Evolutionary conservation across 53 echinoderm and acorn worm species (phyloP).

Genomic region (Patiria pectinifera): DNA sequence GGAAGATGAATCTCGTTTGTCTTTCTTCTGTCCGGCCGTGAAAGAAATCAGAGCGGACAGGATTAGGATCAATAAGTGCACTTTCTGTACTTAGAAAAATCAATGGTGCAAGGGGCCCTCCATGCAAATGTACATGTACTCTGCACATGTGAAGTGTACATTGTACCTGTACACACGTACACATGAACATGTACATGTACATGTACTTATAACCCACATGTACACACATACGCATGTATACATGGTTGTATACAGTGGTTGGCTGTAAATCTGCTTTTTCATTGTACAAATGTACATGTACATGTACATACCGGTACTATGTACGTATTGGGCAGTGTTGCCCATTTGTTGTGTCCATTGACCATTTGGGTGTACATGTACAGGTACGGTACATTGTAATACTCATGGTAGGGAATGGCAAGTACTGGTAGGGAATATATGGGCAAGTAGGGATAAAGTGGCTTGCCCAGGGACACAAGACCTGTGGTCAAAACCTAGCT

Average conservation of each 20-base stretch:
- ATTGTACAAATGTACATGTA: neutral
- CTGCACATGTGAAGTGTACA: neutral
- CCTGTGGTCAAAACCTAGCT: too few species aligned
- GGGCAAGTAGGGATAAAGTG: too few species aligned
- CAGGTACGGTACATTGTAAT: too few species aligned
- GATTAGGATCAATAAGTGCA: conserved; percentile 11
- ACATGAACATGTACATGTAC: neutral
- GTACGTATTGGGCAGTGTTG: neutral
- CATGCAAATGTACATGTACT: neutral
- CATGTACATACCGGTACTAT: neutral
- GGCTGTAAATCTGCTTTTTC: neutral
- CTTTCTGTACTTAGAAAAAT: conserved; percentile 11
- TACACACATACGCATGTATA: too few species aligned
- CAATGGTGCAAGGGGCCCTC: neutral
- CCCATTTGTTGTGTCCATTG: too few species aligned
- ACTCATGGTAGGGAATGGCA: too few species aligned
- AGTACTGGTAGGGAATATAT: too few species aligned
- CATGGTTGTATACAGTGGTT: too few species aligned
- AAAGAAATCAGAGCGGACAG: conserved; percentile 6
- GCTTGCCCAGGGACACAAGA: too few species aligned
- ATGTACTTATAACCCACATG: neutral
- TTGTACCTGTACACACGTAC: too few species aligned
- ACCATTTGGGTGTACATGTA: neutral
- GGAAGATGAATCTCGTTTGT: neutral
- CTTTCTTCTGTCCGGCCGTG: neutral